Evolutionary conservation across 2,888 invertebrate species (phyloP).

Genomic region (Xanthostigma xanthostigma): DNA sequence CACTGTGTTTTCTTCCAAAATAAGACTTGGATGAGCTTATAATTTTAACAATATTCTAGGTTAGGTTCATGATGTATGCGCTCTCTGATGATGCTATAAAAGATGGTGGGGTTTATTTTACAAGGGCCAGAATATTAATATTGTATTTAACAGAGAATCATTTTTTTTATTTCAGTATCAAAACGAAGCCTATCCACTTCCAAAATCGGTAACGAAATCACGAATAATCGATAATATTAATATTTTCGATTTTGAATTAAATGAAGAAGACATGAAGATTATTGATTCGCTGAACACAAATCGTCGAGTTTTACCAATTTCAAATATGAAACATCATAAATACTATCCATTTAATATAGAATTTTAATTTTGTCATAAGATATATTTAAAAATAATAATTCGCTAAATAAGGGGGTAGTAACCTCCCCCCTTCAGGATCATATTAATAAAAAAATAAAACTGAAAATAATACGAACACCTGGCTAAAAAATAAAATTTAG

Average conservation of each 20-base stretch:
- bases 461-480: too few species aligned
- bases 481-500: too few species aligned
- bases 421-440: too few species aligned
- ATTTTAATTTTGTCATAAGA: conserved; percentile 13
- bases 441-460: too few species aligned
- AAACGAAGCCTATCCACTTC: conserved; percentile 28
- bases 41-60: too few species aligned
- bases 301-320: conserved; percentile 34
- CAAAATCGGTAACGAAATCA: conserved; percentile 64
- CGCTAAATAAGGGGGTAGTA: too few species aligned
- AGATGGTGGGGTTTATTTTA: too few species aligned
- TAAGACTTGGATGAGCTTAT: too few species aligned
- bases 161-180: conserved; percentile 1
- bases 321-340: conserved; percentile 22
- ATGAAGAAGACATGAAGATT: conserved; percentile 45
- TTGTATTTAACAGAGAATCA: background rate
- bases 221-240: conserved; percentile 56
- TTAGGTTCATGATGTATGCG: too few species aligned
- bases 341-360: conserved; percentile 25
- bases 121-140: too few species aligned
- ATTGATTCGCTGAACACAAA: conserved; percentile 58
- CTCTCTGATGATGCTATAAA: too few species aligned
- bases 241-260: conserved; percentile 61
- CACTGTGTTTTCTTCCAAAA: too few species aligned
- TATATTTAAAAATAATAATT: background rate